These are phyloP conservation scores for Chelmon rostratus DNA, from an alignment of 2,797 vertebrate species.

Conservation along the genomic window DNA sequence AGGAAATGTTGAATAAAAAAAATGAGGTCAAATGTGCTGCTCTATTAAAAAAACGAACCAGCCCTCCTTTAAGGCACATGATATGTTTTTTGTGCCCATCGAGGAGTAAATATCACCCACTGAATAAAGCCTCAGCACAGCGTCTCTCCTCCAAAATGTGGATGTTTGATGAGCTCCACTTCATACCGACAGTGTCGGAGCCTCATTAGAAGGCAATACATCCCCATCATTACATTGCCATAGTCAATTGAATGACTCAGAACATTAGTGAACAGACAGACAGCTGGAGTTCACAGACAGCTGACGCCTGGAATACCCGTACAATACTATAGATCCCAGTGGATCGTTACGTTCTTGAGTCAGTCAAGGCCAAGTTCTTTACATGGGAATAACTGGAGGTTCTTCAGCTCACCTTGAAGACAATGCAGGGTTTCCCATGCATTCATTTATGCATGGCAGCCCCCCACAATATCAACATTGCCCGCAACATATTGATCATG, in stretches of 20 bases:
- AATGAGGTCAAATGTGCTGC: background rate
- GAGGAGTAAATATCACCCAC: background rate
- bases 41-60: background rate
- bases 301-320: background rate
- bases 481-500: no score
- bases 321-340: slow-evolving; percentile 20
- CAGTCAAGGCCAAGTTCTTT: slow-evolving; percentile 24
- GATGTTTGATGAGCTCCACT: slow-evolving; percentile 38
- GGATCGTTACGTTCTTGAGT: slow-evolving; percentile 19
- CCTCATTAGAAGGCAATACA: slow-evolving; percentile 42
- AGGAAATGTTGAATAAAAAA: background rate
- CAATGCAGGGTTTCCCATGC: background rate
- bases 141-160: background rate
- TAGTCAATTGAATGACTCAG: slow-evolving; percentile 43
- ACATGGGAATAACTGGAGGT: slow-evolving; percentile 4
- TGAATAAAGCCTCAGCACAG: slow-evolving; percentile 1
- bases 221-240: slow-evolving; percentile 28
- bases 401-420: slow-evolving; percentile 26
- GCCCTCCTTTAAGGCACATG: background rate
- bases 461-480: no score
- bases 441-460: no score
- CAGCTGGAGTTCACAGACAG: slow-evolving; percentile 15
- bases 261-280: slow-evolving; percentile 30
- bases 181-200: slow-evolving; percentile 25
- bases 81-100: background rate